These are phyloP conservation scores for Penaeus indicus DNA, from an alignment of 1,140 invertebrate genomes.

Conservation along the genomic window DNA sequence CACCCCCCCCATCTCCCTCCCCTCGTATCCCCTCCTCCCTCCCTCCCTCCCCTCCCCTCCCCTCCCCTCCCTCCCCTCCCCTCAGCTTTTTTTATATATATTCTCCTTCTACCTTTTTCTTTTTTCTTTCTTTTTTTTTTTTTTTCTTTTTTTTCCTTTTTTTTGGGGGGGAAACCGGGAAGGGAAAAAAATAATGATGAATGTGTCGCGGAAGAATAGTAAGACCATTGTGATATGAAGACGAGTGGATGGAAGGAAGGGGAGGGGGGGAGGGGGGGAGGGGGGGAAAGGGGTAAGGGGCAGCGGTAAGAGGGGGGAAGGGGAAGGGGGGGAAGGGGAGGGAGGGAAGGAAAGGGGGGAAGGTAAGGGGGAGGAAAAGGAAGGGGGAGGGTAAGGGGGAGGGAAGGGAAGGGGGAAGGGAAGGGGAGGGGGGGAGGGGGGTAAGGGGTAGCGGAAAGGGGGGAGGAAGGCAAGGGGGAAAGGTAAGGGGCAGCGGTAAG, in stretches of 20 bases:
- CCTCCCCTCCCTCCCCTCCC: no score
- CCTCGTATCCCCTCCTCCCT: no score
- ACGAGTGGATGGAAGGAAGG: neutral
- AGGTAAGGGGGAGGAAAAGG: neutral
- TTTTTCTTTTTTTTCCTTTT: no score
- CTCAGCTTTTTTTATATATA: neutral
- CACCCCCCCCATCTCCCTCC: no score
- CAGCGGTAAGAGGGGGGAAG: no score
- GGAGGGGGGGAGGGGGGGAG: neutral
- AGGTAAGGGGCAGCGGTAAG: neutral
- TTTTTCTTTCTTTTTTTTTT: no score
- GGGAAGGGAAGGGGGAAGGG: neutral
- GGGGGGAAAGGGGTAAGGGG: neutral
- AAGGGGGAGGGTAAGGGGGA: neutral
- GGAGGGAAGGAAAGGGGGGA: neutral
- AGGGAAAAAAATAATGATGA: neutral
- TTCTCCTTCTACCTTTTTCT: no score
- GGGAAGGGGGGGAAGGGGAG: neutral
- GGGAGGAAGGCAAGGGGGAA: neutral
- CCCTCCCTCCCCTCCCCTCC: no score
- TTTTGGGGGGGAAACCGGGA: neutral
- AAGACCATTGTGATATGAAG: neutral
- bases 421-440: neutral
- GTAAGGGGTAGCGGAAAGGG: neutral
- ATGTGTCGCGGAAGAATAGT: neutral